A percentile compares a stretch with the other conserved stretches of the same genome.
Conservation (phyloP, 2,888 invertebrate species). For the Caradrina clavipalpis region DNA sequence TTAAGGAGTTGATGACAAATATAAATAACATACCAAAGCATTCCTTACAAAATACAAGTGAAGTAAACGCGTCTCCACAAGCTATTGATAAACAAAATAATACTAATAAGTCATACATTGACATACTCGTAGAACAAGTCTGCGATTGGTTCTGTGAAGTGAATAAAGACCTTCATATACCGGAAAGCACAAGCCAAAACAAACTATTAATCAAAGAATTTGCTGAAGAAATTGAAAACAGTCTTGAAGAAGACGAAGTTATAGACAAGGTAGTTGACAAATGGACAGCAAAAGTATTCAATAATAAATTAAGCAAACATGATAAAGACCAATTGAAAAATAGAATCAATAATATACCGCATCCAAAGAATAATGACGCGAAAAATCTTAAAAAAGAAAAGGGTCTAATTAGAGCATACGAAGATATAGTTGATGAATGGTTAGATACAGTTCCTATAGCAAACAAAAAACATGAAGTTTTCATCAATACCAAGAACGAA, state of each 20-base stretch:
- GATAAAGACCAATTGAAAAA: constrained; percentile 36
- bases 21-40: constrained; percentile 74
- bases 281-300: constrained; percentile 45
- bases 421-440: constrained; percentile 57
- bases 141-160: constrained; percentile 50
- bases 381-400: constrained; percentile 37
- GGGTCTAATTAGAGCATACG: constrained; percentile 33
- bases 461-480: constrained; percentile 6
- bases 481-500: constrained; percentile 43
- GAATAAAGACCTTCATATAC: constrained; percentile 14
- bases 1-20: constrained; percentile 72
- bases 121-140: constrained; percentile 32
- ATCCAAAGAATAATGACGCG: not conserved
- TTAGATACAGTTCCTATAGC: constrained; percentile 39
- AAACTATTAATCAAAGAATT: constrained; percentile 41
- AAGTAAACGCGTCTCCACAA: not conserved
- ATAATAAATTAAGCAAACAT: constrained; percentile 20
- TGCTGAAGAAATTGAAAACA: constrained; percentile 36
- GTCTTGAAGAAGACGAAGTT: constrained; percentile 2
- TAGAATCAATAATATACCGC: constrained; percentile 28
- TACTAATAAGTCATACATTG: constrained; percentile 16
- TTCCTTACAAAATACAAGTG: not conserved
- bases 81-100: not conserved
- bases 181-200: constrained; percentile 19
- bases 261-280: constrained; percentile 29